phyloP scores from a whole-genome alignment of 2,797 vertebrate species.

The Chelidonichthys spinosus region DNA sequence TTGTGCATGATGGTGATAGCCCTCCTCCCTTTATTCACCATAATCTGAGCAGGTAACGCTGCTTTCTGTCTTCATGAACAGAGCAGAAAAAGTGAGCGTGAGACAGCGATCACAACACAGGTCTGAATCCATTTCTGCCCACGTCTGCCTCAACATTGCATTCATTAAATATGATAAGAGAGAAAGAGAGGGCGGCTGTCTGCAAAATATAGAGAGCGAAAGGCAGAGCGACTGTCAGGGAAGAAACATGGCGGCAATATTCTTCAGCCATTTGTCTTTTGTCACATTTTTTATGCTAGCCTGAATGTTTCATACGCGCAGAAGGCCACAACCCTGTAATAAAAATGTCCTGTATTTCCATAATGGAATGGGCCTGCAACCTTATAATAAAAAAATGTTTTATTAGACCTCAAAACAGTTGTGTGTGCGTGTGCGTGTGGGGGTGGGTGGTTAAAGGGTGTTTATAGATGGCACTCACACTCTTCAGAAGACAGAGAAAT shows the following conservation, averaged over 20 bases:
- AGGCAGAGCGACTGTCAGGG: conserved; percentile 33
- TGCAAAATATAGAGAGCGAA: conserved; percentile 33
- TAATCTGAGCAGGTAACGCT: conserved; percentile 4
- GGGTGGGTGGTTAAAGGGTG: not conserved
- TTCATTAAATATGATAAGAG: conserved; percentile 58
- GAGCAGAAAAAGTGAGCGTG: not conserved
- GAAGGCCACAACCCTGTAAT: conserved; percentile 51
- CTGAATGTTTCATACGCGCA: conserved; percentile 67
- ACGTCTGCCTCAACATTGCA: conserved; percentile 40
- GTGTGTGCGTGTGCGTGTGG: not conserved
- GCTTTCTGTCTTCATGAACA: conserved; percentile 16
- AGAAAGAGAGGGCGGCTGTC: conserved; percentile 22
- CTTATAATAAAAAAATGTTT: conserved; percentile 60
- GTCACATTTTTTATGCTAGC: conserved; percentile 51
- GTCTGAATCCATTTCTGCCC: conserved; percentile 36
- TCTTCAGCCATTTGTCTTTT: conserved; percentile 56
- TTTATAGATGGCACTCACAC: not conserved
- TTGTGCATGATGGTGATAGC: not conserved
- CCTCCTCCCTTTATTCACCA: conserved; percentile 30
- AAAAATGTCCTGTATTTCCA: conserved; percentile 65
- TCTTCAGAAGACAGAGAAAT: conserved; percentile 11
- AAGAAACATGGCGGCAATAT: conserved; percentile 51
- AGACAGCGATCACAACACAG: conserved; percentile 11
- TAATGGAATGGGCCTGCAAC: conserved; percentile 55
- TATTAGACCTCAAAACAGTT: conserved; percentile 36